Conservation (phyloP, 2,888 invertebrate genomes). For the Leucania comma region DNA sequence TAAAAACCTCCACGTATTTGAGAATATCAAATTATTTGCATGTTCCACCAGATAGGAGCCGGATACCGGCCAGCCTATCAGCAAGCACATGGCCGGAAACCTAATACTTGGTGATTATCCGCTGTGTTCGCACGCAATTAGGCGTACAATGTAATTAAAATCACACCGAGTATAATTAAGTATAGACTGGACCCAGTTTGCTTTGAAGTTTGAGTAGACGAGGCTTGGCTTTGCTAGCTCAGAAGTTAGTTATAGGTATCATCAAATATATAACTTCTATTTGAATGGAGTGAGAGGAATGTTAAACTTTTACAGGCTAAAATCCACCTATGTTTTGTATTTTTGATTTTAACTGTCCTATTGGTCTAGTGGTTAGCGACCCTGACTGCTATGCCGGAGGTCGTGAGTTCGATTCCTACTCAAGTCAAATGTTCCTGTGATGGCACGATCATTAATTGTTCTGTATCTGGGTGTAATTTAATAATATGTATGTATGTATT, state of each 20-base stretch:
- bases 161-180: slow-evolving; percentile 17
- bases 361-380: too few species aligned
- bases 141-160: slow-evolving; percentile 44
- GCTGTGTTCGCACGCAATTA: slow-evolving; percentile 41
- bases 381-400: too few species aligned
- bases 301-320: too few species aligned
- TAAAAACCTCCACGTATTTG: slow-evolving; percentile 2
- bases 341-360: too few species aligned
- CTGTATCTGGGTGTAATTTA: too few species aligned
- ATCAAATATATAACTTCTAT: background rate
- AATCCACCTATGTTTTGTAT: too few species aligned
- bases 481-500: too few species aligned
- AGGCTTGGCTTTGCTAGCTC: background rate
- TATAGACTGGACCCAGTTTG: slow-evolving; percentile 17
- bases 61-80: slow-evolving; percentile 55
- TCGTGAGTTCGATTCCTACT: too few species aligned
- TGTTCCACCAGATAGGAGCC: slow-evolving; percentile 49
- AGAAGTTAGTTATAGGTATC: background rate
- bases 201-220: slow-evolving; percentile 22
- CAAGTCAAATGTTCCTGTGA: too few species aligned
- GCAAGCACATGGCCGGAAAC: slow-evolving; percentile 58
- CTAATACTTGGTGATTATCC: slow-evolving; percentile 51
- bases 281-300: too few species aligned
- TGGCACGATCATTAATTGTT: too few species aligned
- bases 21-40: slow-evolving; percentile 36